Evolutionary conservation across 1,140 invertebrate species (phyloP).

Genomic region (Caenorhabditis latens): DNA sequence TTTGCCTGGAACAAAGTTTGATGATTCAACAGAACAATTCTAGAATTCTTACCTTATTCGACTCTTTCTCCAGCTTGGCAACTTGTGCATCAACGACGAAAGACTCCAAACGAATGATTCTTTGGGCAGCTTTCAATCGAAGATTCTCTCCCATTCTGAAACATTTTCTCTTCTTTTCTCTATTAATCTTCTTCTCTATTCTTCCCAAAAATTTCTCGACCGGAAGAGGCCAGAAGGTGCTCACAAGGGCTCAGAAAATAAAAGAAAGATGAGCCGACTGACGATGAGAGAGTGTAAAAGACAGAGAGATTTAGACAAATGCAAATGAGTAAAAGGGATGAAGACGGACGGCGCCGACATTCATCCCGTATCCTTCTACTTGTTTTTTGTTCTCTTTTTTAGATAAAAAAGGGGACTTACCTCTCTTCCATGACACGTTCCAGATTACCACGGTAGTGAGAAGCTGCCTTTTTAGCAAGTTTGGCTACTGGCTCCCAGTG

Average conservation of each 20-base stretch:
- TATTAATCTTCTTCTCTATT: not conserved
- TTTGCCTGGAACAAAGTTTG: slow-evolving; percentile 66
- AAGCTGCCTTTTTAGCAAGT: slow-evolving; percentile 70
- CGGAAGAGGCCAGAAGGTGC: slow-evolving; percentile 37
- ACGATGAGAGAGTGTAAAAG: not conserved
- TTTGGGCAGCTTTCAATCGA: slow-evolving; percentile 73
- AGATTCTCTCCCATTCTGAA: slow-evolving; percentile 74
- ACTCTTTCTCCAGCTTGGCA: slow-evolving; percentile 71
- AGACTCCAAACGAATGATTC: slow-evolving; percentile 74
- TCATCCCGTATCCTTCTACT: slow-evolving; percentile 13
- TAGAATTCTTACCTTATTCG: slow-evolving; percentile 49
- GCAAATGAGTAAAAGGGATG: slow-evolving; percentile 27
- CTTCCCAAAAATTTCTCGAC: not conserved
- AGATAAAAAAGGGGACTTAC: not conserved
- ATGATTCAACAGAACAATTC: not conserved
- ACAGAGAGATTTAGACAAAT: slow-evolving; percentile 4
- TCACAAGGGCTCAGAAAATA: slow-evolving; percentile 15
- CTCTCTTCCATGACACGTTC: slow-evolving; percentile 76
- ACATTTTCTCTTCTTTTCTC: slow-evolving; percentile 40
- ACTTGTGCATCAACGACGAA: slow-evolving; percentile 74
- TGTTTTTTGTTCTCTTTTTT: not conserved
- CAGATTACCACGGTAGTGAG: slow-evolving; percentile 71
- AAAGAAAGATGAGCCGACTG: slow-evolving; percentile 38
- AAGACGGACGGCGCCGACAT: slow-evolving; percentile 36
- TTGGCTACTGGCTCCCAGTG: slow-evolving; percentile 72